phyloP scores from a whole-genome alignment of 2,113 vertebrate species.

The Cnemophilus loriae region DNA sequence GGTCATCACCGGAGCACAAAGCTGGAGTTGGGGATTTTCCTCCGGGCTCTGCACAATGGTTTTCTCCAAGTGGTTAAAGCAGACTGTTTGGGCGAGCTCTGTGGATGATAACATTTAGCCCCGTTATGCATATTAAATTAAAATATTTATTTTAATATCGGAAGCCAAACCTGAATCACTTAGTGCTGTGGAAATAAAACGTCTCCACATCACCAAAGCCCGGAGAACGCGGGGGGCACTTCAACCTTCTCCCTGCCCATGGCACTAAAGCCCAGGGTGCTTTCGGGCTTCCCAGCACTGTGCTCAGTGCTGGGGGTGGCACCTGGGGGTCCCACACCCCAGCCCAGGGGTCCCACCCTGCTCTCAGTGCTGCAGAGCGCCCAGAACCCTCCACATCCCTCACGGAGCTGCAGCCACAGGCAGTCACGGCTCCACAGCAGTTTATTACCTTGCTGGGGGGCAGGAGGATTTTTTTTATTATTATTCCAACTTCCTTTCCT shows the following conservation, averaged over 20 bases:
- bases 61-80: neutral
- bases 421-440: rapidly evolving
- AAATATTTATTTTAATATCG: neutral
- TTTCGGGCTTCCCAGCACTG: rapidly evolving
- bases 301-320: neutral
- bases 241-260: rapidly evolving
- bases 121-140: neutral
- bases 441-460: neutral
- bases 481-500: neutral
- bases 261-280: rapidly evolving
- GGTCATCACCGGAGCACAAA: rapidly evolving
- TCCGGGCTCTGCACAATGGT: rapidly evolving
- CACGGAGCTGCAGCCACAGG: rapidly evolving
- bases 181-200: neutral
- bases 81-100: rapidly evolving
- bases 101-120: neutral
- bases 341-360: neutral
- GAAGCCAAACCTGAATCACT: neutral
- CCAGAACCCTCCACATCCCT: neutral
- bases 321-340: neutral
- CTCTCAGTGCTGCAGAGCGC: neutral
- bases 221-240: rapidly evolving
- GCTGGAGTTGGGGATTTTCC: neutral
- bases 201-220: rapidly evolving
- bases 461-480: neutral